These are phyloP conservation scores for Amphipoea oculea DNA, from an alignment of 2,888 invertebrate species.

Conservation along the genomic window DNA sequence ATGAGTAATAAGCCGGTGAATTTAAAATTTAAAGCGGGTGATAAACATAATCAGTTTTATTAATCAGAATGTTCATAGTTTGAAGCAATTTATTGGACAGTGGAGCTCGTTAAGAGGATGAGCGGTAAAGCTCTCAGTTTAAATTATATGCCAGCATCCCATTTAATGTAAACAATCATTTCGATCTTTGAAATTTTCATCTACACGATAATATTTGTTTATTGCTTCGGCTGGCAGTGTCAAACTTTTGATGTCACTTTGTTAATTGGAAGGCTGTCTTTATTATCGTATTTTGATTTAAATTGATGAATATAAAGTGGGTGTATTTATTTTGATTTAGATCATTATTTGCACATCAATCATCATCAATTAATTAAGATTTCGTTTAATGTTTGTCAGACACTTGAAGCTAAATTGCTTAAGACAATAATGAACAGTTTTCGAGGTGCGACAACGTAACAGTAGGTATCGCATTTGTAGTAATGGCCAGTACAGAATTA, in stretches of 20 bases:
- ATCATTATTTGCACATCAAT: conserved; percentile 49
- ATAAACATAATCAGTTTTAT: conserved; percentile 84
- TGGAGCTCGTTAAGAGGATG: conserved; percentile 85
- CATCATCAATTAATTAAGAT: conserved; percentile 48
- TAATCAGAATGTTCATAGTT: conserved; percentile 83
- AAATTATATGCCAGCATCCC: conserved; percentile 80
- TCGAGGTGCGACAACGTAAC: conserved; percentile 75
- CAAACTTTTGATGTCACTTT: conserved; percentile 56
- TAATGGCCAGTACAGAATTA: conserved; percentile 85
- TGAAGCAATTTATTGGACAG: conserved; percentile 84
- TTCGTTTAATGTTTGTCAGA: conserved; percentile 17
- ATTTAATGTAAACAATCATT: conserved; percentile 77
- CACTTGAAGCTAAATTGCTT: conserved; percentile 25
- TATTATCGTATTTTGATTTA: conserved; percentile 52
- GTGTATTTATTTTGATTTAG: conserved; percentile 52
- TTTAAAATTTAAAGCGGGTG: conserved; percentile 78
- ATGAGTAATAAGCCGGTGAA: conserved; percentile 76
- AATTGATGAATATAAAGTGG: conserved; percentile 53
- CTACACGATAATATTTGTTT: conserved; percentile 58
- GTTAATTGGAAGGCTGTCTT: conserved; percentile 62
- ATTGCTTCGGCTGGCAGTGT: conserved; percentile 52
- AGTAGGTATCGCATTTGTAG: conserved; percentile 80
- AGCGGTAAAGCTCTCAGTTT: conserved; percentile 80
- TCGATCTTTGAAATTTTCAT: conserved; percentile 68
- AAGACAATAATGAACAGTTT: conserved; percentile 75